Percentiles rank a stretch among this genome's conserved stretches.
phyloP scores from a whole-genome alignment of 2,888 invertebrate genomes.

The Epinotia ramella region DNA sequence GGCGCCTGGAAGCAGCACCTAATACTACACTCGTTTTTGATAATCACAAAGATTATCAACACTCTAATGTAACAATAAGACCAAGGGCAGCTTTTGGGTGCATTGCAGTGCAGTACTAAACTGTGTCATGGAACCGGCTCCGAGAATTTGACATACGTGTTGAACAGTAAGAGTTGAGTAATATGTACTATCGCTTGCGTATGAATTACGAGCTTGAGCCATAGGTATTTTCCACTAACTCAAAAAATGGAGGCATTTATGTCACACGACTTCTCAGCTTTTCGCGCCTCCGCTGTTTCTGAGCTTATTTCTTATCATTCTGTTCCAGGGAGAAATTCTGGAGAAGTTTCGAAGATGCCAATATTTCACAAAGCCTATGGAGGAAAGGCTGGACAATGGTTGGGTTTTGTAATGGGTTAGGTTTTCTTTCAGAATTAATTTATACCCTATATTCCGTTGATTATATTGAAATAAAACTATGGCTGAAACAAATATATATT shows the following conservation, averaged over 20 bases:
- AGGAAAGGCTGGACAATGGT: slow-evolving; percentile 75
- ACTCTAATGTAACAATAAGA: no score
- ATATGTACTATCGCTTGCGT: no score
- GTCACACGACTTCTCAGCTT: not conserved
- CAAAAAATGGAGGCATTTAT: not conserved
- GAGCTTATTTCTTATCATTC: not conserved
- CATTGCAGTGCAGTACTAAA: no score
- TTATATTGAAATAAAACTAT: not conserved
- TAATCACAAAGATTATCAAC: no score
- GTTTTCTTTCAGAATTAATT: not conserved
- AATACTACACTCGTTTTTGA: no score
- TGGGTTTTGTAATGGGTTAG: slow-evolving; percentile 71
- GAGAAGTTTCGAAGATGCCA: slow-evolving; percentile 79
- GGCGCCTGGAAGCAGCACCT: no score
- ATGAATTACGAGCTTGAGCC: no score
- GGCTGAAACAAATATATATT: not conserved
- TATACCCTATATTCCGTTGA: not conserved
- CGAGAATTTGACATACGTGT: no score
- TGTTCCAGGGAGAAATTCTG: slow-evolving; percentile 77
- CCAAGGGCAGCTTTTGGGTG: no score
- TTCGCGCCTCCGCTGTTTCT: not conserved
- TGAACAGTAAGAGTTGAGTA: no score
- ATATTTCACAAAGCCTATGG: slow-evolving; percentile 79
- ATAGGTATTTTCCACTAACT: no score
- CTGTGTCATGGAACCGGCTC: no score